Evolutionary conservation across 35 echinoderm and acorn worm species (phyloP).

Genomic region (Ophiothrix spiculata): DNA sequence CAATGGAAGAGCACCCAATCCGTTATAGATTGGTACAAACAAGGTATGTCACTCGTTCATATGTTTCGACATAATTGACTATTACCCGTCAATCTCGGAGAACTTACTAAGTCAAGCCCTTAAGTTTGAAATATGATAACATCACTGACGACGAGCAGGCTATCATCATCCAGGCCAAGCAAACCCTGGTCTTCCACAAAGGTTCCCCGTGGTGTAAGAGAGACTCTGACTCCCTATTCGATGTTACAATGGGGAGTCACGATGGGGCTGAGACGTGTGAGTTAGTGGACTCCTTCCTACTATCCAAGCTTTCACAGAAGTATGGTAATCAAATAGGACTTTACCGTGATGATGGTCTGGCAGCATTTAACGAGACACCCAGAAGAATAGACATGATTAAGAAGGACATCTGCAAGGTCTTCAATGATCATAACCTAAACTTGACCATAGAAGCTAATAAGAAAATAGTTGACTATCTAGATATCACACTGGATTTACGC

Average conservation of each 20-base stretch:
- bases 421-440: neutral
- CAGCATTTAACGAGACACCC: neutral
- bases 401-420: too few species aligned
- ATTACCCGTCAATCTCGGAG: neutral
- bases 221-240: neutral
- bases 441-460: neutral
- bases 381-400: neutral
- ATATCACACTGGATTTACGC: neutral
- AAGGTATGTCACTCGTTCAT: neutral
- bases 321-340: neutral
- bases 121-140: neutral
- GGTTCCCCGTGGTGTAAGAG: neutral
- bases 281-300: neutral
- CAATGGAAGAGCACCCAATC: conserved; percentile 21
- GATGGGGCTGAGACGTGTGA: neutral
- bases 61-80: conserved; percentile 15
- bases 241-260: neutral
- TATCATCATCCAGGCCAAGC: neutral
- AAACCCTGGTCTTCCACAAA: neutral
- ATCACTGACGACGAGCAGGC: neutral
- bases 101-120: neutral
- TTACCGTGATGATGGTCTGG: neutral
- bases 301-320: neutral
- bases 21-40: conserved; percentile 1
- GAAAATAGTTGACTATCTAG: neutral